Evolutionary conservation across 2,113 vertebrate genomes (phyloP).

Genomic region (Microtus richardsoni): DNA sequence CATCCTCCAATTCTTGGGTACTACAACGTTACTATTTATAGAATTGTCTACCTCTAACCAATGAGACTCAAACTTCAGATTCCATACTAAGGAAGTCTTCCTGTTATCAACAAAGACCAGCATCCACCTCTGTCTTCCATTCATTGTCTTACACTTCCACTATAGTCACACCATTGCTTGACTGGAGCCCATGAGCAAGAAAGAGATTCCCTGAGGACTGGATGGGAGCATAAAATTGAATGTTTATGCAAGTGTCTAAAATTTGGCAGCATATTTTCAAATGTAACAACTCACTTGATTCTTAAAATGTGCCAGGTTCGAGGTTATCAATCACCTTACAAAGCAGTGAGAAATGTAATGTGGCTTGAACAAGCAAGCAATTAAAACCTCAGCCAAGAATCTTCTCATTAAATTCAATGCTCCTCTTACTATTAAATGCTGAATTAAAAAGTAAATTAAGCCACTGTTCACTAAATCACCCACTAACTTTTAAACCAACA

Average conservation of each 20-base stretch:
- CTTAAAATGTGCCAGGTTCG: background rate
- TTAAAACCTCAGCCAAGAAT: background rate
- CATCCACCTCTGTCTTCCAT: background rate
- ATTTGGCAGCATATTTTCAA: background rate
- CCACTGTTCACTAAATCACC: background rate
- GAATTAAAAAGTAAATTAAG: background rate
- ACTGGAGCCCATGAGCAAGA: background rate
- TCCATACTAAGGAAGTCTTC: background rate
- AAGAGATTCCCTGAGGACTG: background rate
- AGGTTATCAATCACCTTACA: background rate
- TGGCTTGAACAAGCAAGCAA: background rate
- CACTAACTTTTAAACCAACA: background rate
- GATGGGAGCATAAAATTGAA: background rate
- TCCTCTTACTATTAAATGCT: background rate
- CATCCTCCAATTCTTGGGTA: background rate
- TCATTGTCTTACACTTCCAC: background rate
- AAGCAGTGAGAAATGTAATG: background rate
- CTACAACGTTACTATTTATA: background rate
- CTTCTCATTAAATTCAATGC: background rate
- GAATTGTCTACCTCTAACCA: background rate
- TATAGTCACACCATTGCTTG: background rate
- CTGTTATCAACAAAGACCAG: background rate
- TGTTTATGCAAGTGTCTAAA: background rate
- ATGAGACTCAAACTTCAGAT: background rate
- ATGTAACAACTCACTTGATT: background rate